Percentiles rank a stretch among this genome's conserved stretches.
Evolutionary conservation across 1,140 invertebrate species (phyloP).

Genomic region (Oryzaephilus surinamensis): DNA sequence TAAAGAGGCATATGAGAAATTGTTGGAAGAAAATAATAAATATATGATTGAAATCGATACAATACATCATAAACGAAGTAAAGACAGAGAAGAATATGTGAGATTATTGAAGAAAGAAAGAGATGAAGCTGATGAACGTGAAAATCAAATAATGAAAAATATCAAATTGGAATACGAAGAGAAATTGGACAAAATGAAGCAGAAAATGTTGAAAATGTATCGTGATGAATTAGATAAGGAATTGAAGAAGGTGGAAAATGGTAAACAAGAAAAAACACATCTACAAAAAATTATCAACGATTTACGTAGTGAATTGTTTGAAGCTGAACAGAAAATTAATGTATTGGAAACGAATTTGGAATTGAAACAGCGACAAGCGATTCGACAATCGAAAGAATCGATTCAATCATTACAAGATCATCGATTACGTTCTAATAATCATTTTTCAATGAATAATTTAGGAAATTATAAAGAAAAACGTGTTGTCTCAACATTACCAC

Average conservation of each 20-base stretch:
- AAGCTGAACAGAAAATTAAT: slow-evolving; percentile 20
- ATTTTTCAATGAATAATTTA: no score
- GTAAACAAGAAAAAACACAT: slow-evolving; percentile 15
- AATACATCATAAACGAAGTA: slow-evolving; percentile 28
- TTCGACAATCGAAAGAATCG: no score
- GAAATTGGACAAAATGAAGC: slow-evolving; percentile 55
- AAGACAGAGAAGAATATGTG: slow-evolving; percentile 30
- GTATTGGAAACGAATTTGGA: slow-evolving; percentile 15
- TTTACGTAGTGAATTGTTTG: slow-evolving; percentile 15
- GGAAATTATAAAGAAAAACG: no score
- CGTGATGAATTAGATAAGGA: slow-evolving; percentile 39
- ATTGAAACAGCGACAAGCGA: slow-evolving; percentile 7
- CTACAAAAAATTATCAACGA: slow-evolving; percentile 16
- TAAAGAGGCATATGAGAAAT: slow-evolving; percentile 32
- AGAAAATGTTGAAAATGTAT: slow-evolving; percentile 46
- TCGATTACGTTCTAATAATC: no score
- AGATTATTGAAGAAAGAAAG: slow-evolving; percentile 25
- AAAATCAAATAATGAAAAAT: slow-evolving; percentile 33
- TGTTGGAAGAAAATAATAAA: slow-evolving; percentile 32
- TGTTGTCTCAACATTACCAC: no score
- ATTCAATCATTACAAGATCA: no score
- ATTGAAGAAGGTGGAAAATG: slow-evolving; percentile 30
- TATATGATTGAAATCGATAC: slow-evolving; percentile 30
- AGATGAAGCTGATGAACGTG: slow-evolving; percentile 14
- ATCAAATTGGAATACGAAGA: slow-evolving; percentile 51